A percentile compares a stretch with the other conserved stretches of the same genome.
phyloP scores from a whole-genome alignment of 2,113 vertebrate genomes.

The Percopsis transmontana region DNA sequence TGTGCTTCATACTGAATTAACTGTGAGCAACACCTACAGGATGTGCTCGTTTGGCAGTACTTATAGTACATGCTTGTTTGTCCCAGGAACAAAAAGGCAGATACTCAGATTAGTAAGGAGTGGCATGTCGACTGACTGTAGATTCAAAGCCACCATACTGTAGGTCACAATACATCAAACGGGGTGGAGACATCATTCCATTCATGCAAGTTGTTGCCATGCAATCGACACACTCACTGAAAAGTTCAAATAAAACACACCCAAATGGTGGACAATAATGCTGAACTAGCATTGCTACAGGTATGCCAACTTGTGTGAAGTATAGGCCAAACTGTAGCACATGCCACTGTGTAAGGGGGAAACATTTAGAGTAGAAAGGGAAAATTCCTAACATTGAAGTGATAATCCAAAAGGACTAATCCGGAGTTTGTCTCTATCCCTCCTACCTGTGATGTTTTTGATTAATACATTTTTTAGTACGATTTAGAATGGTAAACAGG shows the following conservation, averaged over 20 bases:
- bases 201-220: conserved; percentile 38
- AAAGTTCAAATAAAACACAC: conserved; percentile 39
- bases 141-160: conserved; percentile 10
- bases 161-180: conserved; percentile 8
- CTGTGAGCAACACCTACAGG: neutral
- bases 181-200: conserved; percentile 56
- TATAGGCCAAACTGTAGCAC: too few relatives aligned
- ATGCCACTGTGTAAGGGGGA: too few relatives aligned
- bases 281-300: neutral
- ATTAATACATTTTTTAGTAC: too few relatives aligned
- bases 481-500: too few relatives aligned
- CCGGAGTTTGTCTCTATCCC: too few relatives aligned
- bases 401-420: too few relatives aligned
- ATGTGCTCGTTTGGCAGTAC: neutral
- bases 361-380: too few relatives aligned
- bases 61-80: neutral
- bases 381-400: too few relatives aligned
- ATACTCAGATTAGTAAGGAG: conserved; percentile 22
- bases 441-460: too few relatives aligned
- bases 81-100: conserved; percentile 7
- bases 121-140: neutral
- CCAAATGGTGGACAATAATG: conserved; percentile 19
- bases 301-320: too few relatives aligned
- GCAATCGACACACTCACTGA: conserved; percentile 5
- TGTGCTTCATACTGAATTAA: neutral